Percentiles rank a stretch among this genome's conserved stretches.
These are phyloP conservation scores for Hymenopus coronatus DNA, from an alignment of 2,888 invertebrate genomes.

Conservation along the genomic window DNA sequence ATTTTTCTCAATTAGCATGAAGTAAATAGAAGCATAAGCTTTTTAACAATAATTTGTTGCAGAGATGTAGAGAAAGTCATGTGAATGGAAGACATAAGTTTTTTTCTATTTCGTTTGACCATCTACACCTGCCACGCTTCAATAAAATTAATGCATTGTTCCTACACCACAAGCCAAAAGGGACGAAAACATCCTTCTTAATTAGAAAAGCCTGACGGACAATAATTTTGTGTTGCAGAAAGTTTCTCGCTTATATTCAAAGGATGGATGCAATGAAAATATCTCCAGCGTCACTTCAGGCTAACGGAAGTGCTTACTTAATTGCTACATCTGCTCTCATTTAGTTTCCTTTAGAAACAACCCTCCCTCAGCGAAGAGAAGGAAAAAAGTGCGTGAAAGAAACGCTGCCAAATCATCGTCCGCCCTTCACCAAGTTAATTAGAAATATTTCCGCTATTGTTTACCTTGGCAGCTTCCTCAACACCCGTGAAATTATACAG, in stretches of 20 bases:
- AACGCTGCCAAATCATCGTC: slow-evolving; percentile 9
- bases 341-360: background rate
- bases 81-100: no score
- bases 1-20: no score
- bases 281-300: background rate
- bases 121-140: no score
- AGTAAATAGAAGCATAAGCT: no score
- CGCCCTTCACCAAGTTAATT: slow-evolving; percentile 8
- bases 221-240: background rate
- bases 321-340: background rate
- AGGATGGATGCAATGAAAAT: background rate
- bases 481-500: slow-evolving; percentile 21
- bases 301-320: background rate
- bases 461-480: slow-evolving; percentile 12
- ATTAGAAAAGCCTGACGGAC: background rate
- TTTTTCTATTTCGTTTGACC: no score
- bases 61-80: no score
- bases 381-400: background rate
- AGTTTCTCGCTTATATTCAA: background rate
- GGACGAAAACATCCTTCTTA: background rate
- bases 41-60: no score
- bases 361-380: background rate
- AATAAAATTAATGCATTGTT: no score
- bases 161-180: background rate
- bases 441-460: slow-evolving; percentile 18